Evolutionary conservation across 2,113 vertebrate species (phyloP).

Genomic region (Thymallus thymallus): DNA sequence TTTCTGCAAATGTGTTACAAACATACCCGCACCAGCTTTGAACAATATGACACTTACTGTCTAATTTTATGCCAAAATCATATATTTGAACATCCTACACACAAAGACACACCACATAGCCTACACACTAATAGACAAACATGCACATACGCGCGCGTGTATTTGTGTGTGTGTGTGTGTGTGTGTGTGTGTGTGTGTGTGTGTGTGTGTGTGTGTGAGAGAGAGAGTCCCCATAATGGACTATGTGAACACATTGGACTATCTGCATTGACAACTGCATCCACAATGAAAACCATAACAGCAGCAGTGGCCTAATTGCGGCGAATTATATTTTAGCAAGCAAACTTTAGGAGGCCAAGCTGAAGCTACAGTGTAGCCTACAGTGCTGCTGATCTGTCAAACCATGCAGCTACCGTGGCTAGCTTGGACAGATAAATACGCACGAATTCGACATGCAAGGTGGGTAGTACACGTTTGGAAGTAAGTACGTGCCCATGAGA

Average conservation of each 20-base stretch:
- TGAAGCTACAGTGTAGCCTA: neutral
- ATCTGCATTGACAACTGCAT: neutral
- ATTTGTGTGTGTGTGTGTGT: neutral
- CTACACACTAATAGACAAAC: neutral
- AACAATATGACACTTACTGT: neutral
- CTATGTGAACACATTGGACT: neutral
- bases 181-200: constrained; percentile 21
- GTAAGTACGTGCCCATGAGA: constrained; percentile 12
- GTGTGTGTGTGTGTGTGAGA: constrained; percentile 25
- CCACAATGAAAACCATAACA: neutral
- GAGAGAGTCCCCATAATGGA: neutral
- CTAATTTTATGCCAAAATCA: neutral
- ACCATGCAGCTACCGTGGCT: constrained; percentile 32
- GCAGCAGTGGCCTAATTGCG: neutral
- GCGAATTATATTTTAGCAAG: constrained; percentile 4
- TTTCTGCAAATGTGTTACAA: neutral
- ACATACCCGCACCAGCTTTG: neutral
- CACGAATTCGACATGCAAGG: constrained; percentile 22
- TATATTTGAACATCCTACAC: neutral
- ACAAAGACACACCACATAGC: neutral
- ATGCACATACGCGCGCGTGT: neutral
- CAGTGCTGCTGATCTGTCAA: constrained; percentile 65
- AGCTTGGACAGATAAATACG: constrained; percentile 36
- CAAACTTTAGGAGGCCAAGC: neutral
- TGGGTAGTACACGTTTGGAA: neutral